phyloP scores from a whole-genome alignment of 2,113 vertebrate species.

The Callorhinus ursinus region DNA sequence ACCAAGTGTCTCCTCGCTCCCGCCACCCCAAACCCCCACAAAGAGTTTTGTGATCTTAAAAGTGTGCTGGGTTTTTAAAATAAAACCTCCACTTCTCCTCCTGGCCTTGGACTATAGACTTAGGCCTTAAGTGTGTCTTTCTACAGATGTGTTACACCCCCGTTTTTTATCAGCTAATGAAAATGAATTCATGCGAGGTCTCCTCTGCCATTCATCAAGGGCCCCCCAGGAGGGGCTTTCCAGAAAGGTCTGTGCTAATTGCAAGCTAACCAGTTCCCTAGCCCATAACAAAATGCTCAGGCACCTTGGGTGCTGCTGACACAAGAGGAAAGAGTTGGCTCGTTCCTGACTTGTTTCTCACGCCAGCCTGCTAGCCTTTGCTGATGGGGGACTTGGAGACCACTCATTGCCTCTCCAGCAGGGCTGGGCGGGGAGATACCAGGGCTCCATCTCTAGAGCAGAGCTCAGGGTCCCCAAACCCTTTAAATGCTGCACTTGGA shows the following conservation, averaged over 20 bases:
- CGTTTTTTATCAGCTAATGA: conserved; percentile 58
- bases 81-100: background rate
- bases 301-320: conserved; percentile 47
- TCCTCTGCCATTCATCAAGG: conserved; percentile 42
- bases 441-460: background rate
- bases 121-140: conserved; percentile 55
- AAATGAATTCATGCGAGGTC: conserved; percentile 59
- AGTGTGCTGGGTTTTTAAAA: conserved; percentile 20
- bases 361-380: background rate
- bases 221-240: conserved; percentile 18
- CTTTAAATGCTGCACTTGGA: conserved; percentile 42
- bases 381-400: background rate
- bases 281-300: conserved; percentile 34
- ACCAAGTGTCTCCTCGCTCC: background rate
- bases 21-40: background rate
- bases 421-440: background rate
- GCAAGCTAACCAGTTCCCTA: conserved; percentile 5
- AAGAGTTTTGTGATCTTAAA: conserved; percentile 35
- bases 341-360: conserved; percentile 24
- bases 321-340: conserved; percentile 53
- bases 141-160: background rate
- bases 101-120: conserved; percentile 35
- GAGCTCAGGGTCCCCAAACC: background rate
- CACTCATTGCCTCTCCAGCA: background rate
- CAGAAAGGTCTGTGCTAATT: conserved; percentile 41